These are phyloP conservation scores for Podarcis muralis DNA, from an alignment of 2,113 vertebrate species.

Conservation along the genomic window DNA sequence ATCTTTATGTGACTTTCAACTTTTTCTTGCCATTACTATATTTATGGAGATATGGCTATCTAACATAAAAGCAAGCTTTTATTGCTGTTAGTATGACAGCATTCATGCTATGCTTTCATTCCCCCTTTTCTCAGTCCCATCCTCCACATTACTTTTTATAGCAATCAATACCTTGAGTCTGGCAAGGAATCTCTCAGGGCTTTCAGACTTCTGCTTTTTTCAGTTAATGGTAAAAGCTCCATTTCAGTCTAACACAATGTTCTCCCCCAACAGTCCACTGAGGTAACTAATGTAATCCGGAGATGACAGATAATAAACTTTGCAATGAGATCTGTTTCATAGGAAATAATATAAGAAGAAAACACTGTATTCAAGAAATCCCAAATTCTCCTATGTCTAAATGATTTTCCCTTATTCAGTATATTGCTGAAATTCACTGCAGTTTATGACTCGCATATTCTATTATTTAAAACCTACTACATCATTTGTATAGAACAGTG, in stretches of 20 bases:
- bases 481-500: slow-evolving; percentile 35
- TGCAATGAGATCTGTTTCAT: slow-evolving; percentile 53
- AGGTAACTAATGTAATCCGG: slow-evolving; percentile 64
- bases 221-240: slow-evolving; percentile 54
- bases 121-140: slow-evolving; percentile 24
- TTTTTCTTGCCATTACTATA: slow-evolving; percentile 25
- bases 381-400: slow-evolving; percentile 3
- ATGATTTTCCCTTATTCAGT: slow-evolving; percentile 25
- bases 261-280: slow-evolving; percentile 58
- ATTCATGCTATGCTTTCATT: slow-evolving; percentile 42
- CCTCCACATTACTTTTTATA: slow-evolving; percentile 28
- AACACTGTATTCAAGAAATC: background rate
- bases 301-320: slow-evolving; percentile 61
- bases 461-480: slow-evolving; percentile 40
- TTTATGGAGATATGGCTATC: background rate
- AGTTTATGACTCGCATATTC: slow-evolving; percentile 33
- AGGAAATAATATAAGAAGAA: slow-evolving; percentile 22
- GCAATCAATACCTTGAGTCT: slow-evolving; percentile 59
- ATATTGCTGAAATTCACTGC: slow-evolving; percentile 34
- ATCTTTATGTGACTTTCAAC: slow-evolving; percentile 11
- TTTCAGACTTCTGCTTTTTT: slow-evolving; percentile 58
- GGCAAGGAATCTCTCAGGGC: slow-evolving; percentile 55
- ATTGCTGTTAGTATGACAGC: background rate
- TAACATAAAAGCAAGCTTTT: slow-evolving; percentile 28
- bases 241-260: slow-evolving; percentile 64